These are phyloP conservation scores for Himalopsyche kuldschensis DNA, from an alignment of 2,888 invertebrate genomes.

Conservation along the genomic window DNA sequence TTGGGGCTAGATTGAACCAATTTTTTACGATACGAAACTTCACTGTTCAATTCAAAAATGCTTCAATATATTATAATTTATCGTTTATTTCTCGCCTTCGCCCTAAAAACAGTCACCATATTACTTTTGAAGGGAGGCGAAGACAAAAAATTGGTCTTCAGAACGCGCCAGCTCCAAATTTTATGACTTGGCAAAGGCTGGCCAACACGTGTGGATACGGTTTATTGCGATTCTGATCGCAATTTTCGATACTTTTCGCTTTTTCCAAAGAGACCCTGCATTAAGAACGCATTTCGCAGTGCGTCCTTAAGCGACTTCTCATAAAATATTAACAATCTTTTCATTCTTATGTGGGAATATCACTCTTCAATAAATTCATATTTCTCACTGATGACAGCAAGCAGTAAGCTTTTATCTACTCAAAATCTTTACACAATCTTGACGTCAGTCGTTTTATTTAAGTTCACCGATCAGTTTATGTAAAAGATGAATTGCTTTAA, in stretches of 20 bases:
- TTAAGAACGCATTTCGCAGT: not conserved
- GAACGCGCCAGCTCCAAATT: conserved; percentile 5
- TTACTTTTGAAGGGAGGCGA: not conserved
- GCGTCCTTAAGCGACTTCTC: not conserved
- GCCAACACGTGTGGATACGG: conserved; percentile 7
- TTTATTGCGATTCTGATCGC: conserved; percentile 15
- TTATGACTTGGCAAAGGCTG: conserved; percentile 14
- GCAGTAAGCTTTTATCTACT: no score
- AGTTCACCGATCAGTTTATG: no score
- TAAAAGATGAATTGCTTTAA: no score
- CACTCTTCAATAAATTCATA: not conserved
- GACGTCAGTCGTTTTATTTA: no score
- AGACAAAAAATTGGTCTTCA: not conserved
- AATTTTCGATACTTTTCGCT: conserved; percentile 9
- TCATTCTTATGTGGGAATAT: not conserved
- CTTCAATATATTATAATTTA: not conserved
- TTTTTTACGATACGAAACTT: not conserved
- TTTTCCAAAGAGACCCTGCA: not conserved
- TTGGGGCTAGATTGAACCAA: no score
- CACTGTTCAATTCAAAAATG: not conserved
- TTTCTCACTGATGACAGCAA: no score
- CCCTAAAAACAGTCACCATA: not conserved
- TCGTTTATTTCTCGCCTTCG: not conserved
- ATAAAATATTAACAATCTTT: not conserved
- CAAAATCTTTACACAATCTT: no score